Evolutionary conservation across 2,888 invertebrate genomes (phyloP), one percentile per base, ranked within the genome.

Genomic region (Cephus spinipes): DNA sequence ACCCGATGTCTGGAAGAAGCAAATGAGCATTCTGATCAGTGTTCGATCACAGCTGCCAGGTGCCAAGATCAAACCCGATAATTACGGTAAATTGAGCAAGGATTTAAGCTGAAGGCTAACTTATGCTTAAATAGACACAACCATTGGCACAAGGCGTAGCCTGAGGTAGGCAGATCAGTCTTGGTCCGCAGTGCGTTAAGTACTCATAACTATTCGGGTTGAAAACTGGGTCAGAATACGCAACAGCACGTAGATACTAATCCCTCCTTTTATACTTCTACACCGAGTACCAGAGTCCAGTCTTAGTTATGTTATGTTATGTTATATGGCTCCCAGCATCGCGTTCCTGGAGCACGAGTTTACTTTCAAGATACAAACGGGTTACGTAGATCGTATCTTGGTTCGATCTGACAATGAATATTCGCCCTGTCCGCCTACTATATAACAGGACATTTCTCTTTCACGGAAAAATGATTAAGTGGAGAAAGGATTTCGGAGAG

Each of bases 181-280:
- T 55, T 55, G 55, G 32, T 74, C 74, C 35, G 12, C 12, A 34
- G 23, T 34, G 33, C 31, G 74, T 74, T 34, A 74, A 30, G 11
- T 33, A 23, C 74, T 34, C 75, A 30, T 68, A 69, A 79, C 76
- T 77, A 79, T 79, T 79, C 79, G 76, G 79, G 69, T 75, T 77
- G 30, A 74, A 83, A 85, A 85, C 80, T 80, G 74, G 83, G 82
- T 82, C 85, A 79, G 77, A 83, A 81, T 80, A 84, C 83, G 84
- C 81, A 85, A 85, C 73, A 76, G 78, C 77, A 77, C 35, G 73
- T 75, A 79, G 75, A 78, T 71, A 71, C 33, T 32, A 71, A 32
- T 71, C 71, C 71, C 71, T 71, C 71, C 71, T 71, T 71, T 71
- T 9, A 32, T 33, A 71, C 12, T 31, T 32, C 71, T 71, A 55